Evolutionary conservation across 92 coral and sea anemone species (phyloP).

Genomic region (Montipora capitata): DNA sequence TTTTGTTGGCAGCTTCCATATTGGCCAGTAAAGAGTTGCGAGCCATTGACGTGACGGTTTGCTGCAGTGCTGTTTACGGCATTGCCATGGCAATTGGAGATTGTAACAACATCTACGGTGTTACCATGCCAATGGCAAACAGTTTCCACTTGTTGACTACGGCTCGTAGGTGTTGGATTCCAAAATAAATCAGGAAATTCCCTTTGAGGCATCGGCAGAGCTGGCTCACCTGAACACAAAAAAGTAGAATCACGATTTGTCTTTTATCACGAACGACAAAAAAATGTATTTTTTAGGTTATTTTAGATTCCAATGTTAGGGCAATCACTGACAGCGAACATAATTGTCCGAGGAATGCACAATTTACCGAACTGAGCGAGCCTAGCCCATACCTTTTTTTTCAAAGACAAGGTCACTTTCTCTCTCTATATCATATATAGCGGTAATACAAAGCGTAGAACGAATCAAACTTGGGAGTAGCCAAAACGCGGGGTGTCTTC

Average conservation of each 20-base stretch:
- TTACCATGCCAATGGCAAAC: not conserved
- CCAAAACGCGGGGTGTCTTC: too few relatives aligned
- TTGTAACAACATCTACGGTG: not conserved
- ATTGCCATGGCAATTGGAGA: not conserved
- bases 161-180: conserved; percentile 43
- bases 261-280: too few relatives aligned
- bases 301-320: too few relatives aligned
- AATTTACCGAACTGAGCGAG: too few relatives aligned
- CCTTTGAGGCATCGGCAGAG: conserved; percentile 76
- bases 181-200: conserved; percentile 83
- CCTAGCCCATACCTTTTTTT: too few relatives aligned
- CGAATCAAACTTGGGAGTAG: too few relatives aligned
- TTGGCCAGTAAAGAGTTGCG: not conserved
- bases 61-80: not conserved
- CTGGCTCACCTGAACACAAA: not conserved
- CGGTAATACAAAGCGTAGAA: too few relatives aligned
- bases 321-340: too few relatives aligned
- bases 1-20: not conserved
- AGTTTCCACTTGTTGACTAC: not conserved
- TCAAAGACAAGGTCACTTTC: too few relatives aligned
- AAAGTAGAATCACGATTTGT: not conserved
- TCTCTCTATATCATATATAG: too few relatives aligned
- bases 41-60: conserved; percentile 16
- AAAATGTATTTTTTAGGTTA: too few relatives aligned
- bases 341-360: too few relatives aligned